Percentiles rank a stretch among this genome's conserved stretches.
Conservation (phyloP, 2,797 vertebrate species). For the Limosa lapponica region DNA sequence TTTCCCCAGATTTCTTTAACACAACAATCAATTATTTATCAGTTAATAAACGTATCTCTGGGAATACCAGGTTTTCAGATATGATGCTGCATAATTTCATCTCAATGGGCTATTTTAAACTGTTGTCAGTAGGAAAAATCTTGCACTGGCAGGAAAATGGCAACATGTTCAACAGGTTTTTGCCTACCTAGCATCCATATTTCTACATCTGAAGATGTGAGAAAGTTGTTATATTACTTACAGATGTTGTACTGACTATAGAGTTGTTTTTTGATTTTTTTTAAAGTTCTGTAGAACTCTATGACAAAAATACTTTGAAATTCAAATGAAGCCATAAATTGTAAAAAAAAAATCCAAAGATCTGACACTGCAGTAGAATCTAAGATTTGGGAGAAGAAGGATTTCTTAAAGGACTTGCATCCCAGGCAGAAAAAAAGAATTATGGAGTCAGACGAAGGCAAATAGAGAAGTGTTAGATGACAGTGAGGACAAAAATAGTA, state of each 20-base stretch:
- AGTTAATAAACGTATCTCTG: not conserved
- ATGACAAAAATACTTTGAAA: not conserved
- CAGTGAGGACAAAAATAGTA: not conserved
- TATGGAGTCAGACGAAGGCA: not conserved
- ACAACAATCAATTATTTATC: not conserved
- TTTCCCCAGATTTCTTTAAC: not conserved
- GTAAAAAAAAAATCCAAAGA: not conserved
- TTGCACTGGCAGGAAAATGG: not conserved
- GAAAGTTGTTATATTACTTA: not conserved
- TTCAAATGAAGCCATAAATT: constrained; percentile 7
- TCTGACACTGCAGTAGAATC: not conserved
- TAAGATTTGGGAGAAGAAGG: not conserved
- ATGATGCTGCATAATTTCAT: not conserved
- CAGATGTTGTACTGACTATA: not conserved
- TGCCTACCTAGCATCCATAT: not conserved
- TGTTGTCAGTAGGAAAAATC: not conserved
- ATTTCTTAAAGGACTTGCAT: not conserved
- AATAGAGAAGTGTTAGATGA: constrained; percentile 1
- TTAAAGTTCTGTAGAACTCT: not conserved
- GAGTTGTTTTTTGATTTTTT: not conserved
- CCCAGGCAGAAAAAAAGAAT: not conserved
- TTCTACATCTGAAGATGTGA: not conserved
- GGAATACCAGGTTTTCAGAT: not conserved
- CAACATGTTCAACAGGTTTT: not conserved
- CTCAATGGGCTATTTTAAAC: not conserved